Evolutionary conservation across 2,888 invertebrate genomes (phyloP), one percentile per base, ranked within the genome.

Genomic region (Ypsolopha scabrella): DNA sequence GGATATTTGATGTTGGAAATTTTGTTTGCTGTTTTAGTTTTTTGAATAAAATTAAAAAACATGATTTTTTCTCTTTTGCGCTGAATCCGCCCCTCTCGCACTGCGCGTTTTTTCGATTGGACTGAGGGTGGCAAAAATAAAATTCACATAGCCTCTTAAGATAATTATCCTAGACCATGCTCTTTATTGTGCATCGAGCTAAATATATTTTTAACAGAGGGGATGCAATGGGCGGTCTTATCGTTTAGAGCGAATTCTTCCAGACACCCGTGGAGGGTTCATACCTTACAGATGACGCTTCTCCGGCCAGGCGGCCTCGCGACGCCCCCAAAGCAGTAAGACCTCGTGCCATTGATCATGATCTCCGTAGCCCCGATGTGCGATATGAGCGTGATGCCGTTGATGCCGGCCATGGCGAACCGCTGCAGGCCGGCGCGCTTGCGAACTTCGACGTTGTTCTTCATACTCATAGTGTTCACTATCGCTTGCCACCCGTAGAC

Each of bases 401-500:
- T 83, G 56, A 86, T 83, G n/a, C 85, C 86, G 1, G 86, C 86
- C 14, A 86, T 62, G 0, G 86, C 86, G 52, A 85, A 85, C 9
- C 83, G 74, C 58, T 86, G 86, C 13, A 85, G 62, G 0, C 86
- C 86, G 11, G 85, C 86, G 1, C 86, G 71, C 61, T 85, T 85
- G 51, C 86, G 78, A 24, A 85, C 83, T 55, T 86, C 86, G 0
- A 85, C 86, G 59, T 85, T 85, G 54, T 86, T 86, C 60, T 85
- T 85, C 83, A 82, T 81, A 52, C 83, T 83, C 83, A 86, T 83
- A 2, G 85, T 83, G 59, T 85, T 86, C n/a, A 83, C 82, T 56
- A 85, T 82, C 34, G 85, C 80, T 65, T 86, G 85, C 85, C 83
- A 85, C 1, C 86, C 86, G 58, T 86, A 86, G 6, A 86, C 85